Base-by-base conservation (phyloP, 2,797 vertebrate genomes). In the Coregonus ussuriensis region DNA sequence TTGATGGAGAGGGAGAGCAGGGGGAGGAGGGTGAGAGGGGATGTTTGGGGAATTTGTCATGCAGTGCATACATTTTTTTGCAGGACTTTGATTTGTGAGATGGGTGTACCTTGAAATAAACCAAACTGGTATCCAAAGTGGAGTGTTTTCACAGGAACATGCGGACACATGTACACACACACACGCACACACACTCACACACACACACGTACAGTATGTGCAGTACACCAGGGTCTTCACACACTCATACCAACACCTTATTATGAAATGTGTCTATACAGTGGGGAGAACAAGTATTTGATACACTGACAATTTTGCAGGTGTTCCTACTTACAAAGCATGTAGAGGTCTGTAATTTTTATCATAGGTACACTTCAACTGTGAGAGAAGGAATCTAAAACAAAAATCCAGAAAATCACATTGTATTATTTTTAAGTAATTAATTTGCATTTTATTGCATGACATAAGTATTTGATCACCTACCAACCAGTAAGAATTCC, bases 1-100 rank as follows among this genome's bases (percentile, higher is more conserved):
- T 93, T 94, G 94, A 95, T 95, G 92, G 92, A 94, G 93, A 83
- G 53, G 16, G 54, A 67, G 81, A 51, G 53, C 25, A 92, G 91
- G 93, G 90, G 88, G 62, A 35, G 35, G 31, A 18, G 56, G 76
- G 74, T 78, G 25, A 33, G 54, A 25, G 35, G 56, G 79, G 81
- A 33, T 54, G 78, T 79, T 75, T 80, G 85, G 88, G 89, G 88
- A 90, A 91, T 92, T 91, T 90, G 90, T 91, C 87, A 78, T 79
- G 75, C 77, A 73, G 74, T 82, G 80, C 84, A 74, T 87, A 74
- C 6, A 76, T 83, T 84, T 75, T 82, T 81, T 90, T 81, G 77
- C n/a, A 81, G 71, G 59, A 63, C 76, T 79, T 74, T 81, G 82
- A 88, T 88, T 87, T 87, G 75, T 77, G 80, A 81, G 80, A 35